Conservation (phyloP, 2,797 vertebrate genomes). For the Ataeniobius toweri region DNA sequence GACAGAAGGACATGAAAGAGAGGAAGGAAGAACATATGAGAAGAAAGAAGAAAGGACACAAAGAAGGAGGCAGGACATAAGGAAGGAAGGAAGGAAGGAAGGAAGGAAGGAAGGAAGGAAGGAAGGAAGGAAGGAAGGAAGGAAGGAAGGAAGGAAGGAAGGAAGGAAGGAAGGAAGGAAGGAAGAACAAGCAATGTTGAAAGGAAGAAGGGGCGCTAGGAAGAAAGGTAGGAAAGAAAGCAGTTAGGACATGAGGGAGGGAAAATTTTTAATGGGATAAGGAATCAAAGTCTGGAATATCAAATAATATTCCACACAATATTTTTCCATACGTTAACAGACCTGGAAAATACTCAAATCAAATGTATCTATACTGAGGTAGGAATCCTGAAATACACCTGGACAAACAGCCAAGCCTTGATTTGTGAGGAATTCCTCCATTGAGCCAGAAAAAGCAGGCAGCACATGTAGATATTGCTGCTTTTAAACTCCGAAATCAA, state of each 20-base stretch:
- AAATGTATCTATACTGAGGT: not conserved
- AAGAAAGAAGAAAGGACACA: not conserved
- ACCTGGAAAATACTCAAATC: not conserved
- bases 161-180: not conserved
- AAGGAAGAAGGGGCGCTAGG: not conserved
- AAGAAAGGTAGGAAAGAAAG: not conserved
- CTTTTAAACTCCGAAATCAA: not conserved
- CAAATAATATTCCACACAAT: too few species aligned
- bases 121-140: not conserved
- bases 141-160: not conserved
- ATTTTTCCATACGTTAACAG: not conserved
- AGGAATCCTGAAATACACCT: not conserved
- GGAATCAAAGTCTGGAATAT: too few species aligned
- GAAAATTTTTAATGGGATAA: too few species aligned
- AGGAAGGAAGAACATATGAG: not conserved
- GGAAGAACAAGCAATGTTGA: not conserved
- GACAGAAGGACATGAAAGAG: too few species aligned
- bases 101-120: not conserved
- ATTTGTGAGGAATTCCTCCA: not conserved
- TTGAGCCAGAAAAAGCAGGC: not conserved
- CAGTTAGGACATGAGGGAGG: too few species aligned
- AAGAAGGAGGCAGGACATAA: not conserved
- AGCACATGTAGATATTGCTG: too few species aligned
- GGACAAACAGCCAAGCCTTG: not conserved
- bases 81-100: not conserved